A percentile compares a stretch with the other conserved stretches of the same genome.
These are phyloP conservation scores for Otis tarda DNA, from an alignment of 2,113 vertebrate species.

Conservation along the genomic window DNA sequence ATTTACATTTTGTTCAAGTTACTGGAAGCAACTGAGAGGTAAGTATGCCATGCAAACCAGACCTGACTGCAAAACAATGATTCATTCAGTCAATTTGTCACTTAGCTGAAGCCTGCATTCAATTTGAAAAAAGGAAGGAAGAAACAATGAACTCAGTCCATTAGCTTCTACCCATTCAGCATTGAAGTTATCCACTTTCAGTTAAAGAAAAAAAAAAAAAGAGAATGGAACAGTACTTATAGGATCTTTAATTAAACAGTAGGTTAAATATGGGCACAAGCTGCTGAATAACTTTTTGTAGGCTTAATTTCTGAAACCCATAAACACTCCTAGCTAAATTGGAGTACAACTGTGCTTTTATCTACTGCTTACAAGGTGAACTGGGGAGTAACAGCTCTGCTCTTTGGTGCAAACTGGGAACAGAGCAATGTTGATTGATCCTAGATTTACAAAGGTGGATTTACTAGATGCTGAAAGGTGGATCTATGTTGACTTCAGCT, in stretches of 20 bases:
- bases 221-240: background rate
- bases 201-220: background rate
- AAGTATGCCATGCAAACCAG: background rate
- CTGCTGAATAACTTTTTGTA: background rate
- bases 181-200: background rate
- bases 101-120: background rate
- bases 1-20: constrained; percentile 5
- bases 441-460: background rate
- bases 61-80: background rate
- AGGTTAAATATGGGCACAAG: background rate
- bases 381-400: background rate
- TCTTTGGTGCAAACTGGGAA: background rate
- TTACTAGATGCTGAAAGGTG: background rate
- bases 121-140: background rate
- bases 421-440: background rate
- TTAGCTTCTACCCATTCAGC: background rate
- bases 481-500: background rate
- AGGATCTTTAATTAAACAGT: background rate
- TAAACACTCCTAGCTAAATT: background rate
- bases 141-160: background rate
- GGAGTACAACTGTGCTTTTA: background rate
- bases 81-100: background rate
- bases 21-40: background rate
- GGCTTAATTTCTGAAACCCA: background rate
- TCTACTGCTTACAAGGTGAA: background rate